A percentile compares a stretch with the other conserved stretches of the same genome.
Evolutionary conservation across 2,888 invertebrate genomes (phyloP).

Genomic region (Pedicia rivosa): DNA sequence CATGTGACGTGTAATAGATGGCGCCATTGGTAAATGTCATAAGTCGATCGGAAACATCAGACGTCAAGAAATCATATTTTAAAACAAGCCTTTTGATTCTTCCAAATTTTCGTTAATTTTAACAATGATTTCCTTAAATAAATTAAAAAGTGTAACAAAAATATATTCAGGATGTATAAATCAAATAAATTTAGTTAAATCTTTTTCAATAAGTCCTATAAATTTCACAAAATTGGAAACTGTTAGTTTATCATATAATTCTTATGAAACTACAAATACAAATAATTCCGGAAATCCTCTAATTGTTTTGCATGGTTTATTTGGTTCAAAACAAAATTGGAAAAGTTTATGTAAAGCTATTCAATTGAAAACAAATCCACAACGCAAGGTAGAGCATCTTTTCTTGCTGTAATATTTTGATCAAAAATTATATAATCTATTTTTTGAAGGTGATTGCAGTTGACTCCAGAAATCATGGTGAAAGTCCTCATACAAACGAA

Average conservation of each 20-base stretch:
- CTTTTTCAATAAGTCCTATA: not conserved
- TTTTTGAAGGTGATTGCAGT: constrained; percentile 55
- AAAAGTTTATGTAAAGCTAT: constrained; percentile 58
- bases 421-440: not conserved
- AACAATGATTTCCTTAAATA: no score
- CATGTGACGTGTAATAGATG: no score
- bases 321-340: constrained; percentile 83
- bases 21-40: no score
- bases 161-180: no score
- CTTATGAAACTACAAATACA: constrained; percentile 39
- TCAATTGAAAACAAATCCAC: constrained; percentile 36
- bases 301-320: constrained; percentile 70
- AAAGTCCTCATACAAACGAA: constrained; percentile 62
- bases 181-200: no score
- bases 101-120: no score
- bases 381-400: constrained; percentile 43
- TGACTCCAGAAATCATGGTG: constrained; percentile 91
- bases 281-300: constrained; percentile 39
- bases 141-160: no score
- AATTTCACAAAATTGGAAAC: constrained; percentile 19
- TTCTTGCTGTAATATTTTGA: not conserved
- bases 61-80: no score
- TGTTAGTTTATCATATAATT: constrained; percentile 48
- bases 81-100: no score
- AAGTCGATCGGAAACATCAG: no score